Evolutionary conservation across 2,797 vertebrate genomes (phyloP), one percentile per base, ranked within the genome.

Genomic region (Gallinago nigripennis): DNA sequence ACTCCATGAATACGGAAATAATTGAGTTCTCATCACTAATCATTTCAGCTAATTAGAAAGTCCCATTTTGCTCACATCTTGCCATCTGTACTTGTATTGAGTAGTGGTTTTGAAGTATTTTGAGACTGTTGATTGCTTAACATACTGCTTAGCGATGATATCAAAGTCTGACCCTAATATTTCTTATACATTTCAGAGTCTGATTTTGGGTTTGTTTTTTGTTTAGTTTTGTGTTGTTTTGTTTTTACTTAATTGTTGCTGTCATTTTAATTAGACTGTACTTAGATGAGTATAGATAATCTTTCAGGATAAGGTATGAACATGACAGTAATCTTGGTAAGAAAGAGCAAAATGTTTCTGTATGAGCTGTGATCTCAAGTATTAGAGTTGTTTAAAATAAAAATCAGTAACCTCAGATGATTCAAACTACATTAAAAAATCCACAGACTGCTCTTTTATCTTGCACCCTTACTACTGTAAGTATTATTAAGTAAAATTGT

Each of bases 11-110:
- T 92, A 95, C 77, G 77, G 45, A 94, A 84, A 96, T 92, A 95
- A 92, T 91, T 94, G 94, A 92, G 68, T 95, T 97, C 94, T 96
- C 56, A 91, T 97, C 85, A 75, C 39, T 96, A 96, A 91, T 43
- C 50, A 81, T 95, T 92, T 71, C 31, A 91, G 70, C 48, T 80
- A 93, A 86, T 75, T 79, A 88, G 48, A 92, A 94, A 94, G 91
- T 70, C 81, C 39, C 24, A 48, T 53, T 85, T 82, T 79, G 56
- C 17, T 4, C 57, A 65, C 20, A 45, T 50, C 28, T 72, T 89
- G 21, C 33, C 56, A 68, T 46, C n/a, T 56, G 39, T 58, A 10
- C 28, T 72, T 78, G 8, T 54, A 61, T 10, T 25, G 25, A 76
- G 48, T 17, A 35, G 33, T 16, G 11, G 16, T 79, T 86, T 24